Percentiles rank a stretch among this genome's conserved stretches.
Evolutionary conservation across 2,888 invertebrate genomes (phyloP).

Genomic region (Crepidodera aurea): DNA sequence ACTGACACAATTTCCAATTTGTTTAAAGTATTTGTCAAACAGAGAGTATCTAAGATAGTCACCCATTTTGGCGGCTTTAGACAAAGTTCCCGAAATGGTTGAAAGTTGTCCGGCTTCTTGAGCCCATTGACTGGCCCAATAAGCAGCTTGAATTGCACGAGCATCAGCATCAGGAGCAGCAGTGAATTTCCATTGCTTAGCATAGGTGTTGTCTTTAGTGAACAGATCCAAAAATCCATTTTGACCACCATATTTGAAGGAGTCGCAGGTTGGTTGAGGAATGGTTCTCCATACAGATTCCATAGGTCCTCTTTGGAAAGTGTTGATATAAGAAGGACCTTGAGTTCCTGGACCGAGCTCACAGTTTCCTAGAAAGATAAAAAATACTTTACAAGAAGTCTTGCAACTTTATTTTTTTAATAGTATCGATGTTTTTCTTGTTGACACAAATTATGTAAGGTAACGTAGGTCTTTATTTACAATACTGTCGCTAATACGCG

Average conservation of each 20-base stretch:
- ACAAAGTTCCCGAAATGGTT: slow-evolving; percentile 34
- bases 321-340: slow-evolving; percentile 46
- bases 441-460: too few relatives aligned
- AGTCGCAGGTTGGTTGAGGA: slow-evolving; percentile 46
- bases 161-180: slow-evolving; percentile 47
- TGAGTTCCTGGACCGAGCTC: slow-evolving; percentile 35
- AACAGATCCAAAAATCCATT: slow-evolving; percentile 44
- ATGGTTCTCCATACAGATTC: slow-evolving; percentile 48
- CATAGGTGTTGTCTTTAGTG: slow-evolving; percentile 44
- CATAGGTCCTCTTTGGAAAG: slow-evolving; percentile 45
- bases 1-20: slow-evolving; percentile 44
- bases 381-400: too few relatives aligned
- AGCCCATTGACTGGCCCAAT: slow-evolving; percentile 45
- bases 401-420: too few relatives aligned
- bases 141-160: slow-evolving; percentile 45
- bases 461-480: too few relatives aligned
- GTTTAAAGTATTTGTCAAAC: slow-evolving; percentile 48
- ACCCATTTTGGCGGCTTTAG: slow-evolving; percentile 45
- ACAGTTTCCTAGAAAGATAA: slow-evolving; percentile 29
- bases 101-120: slow-evolving; percentile 37
- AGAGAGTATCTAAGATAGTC: slow-evolving; percentile 45
- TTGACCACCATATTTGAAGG: slow-evolving; percentile 41
- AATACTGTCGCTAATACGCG: too few relatives aligned
- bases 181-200: slow-evolving; percentile 47
- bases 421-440: too few relatives aligned